Base-by-base conservation (phyloP, 2,113 vertebrate genomes). In the Campylomormyrus numenius region DNA sequence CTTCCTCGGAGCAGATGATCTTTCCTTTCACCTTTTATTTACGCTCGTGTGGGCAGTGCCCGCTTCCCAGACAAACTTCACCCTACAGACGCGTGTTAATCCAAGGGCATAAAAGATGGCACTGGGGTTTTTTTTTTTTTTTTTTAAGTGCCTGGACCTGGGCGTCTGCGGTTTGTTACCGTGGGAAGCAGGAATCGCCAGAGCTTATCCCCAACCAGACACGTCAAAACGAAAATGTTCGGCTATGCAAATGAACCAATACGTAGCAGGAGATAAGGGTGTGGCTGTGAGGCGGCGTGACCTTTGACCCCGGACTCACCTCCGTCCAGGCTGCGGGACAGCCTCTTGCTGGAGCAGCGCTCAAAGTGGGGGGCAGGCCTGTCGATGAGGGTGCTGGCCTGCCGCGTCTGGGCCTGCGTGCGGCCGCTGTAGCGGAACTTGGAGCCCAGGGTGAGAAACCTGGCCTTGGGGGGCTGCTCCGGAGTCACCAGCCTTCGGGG, bases 341-440 rank as follows among this genome's bases (percentile, higher is more conserved):
- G 92, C 77, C 96, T 96, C 53, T 97, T 97, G 93, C 97, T 98
- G 84, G 97, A 96, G 0, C 96, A 95, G 2, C 97, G 96, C 5
- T 97, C 94, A 39, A 98, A 98, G 90, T 94, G 90, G 0, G 97
- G 97, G 0, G 96, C 96, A 0, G 97, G 97, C 80, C 97, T 95
- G 90, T 97, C 97, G 90, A 98, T 98, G 89, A 97, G 96, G 87
- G 93, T 94, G 94, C 97, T 98, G 1, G 97, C 97, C 91, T 97
- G 96, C 0, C 95, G 95, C 0, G 96, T 96, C 94, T 98, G 97
- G 0, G 97, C 95, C 91, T 98, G 97, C 0, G 97, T 98, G 4
- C 97, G 96, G 0, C 97, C 97, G 0, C 97, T 98, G 91, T 97
- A 98, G 70, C 97, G 97, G 92, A 98, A 98, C 94, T 96, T 97